phyloP scores from a whole-genome alignment of 2,888 invertebrate genomes.

The Tetragonula carbonaria region DNA sequence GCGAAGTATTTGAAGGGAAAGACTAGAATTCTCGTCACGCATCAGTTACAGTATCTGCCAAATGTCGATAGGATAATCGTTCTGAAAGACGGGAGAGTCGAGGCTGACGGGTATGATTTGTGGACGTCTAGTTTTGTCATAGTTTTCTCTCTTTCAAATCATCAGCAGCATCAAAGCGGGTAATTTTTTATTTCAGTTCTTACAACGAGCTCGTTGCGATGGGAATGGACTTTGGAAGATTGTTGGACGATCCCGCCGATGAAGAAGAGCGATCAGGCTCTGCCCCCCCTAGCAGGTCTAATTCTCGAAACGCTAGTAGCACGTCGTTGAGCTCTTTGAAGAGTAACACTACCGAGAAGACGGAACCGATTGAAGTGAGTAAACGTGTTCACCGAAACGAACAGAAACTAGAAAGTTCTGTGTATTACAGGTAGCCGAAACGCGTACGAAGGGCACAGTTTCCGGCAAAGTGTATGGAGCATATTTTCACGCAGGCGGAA shows the following conservation, averaged over 20 bases:
- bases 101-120: slow-evolving; percentile 77
- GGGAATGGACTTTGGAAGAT: slow-evolving; percentile 91
- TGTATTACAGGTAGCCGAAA: slow-evolving; percentile 74
- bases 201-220: slow-evolving; percentile 90
- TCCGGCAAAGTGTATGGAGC: slow-evolving; percentile 87
- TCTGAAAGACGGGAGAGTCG: slow-evolving; percentile 78
- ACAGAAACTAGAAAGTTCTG: neutral
- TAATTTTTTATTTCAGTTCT: slow-evolving; percentile 80
- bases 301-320: slow-evolving; percentile 80
- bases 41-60: slow-evolving; percentile 86
- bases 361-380: slow-evolving; percentile 75
- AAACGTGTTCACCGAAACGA: neutral
- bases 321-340: slow-evolving; percentile 78
- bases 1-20: slow-evolving; percentile 85
- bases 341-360: slow-evolving; percentile 73
- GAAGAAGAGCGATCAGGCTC: slow-evolving; percentile 77
- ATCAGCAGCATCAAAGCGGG: neutral
- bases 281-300: slow-evolving; percentile 72
- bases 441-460: slow-evolving; percentile 86
- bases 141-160: neutral
- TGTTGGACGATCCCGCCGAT: slow-evolving; percentile 85
- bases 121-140: neutral
- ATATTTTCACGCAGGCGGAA: slow-evolving; percentile 90
- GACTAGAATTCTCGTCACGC: slow-evolving; percentile 86
- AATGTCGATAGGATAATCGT: slow-evolving; percentile 81